Base-by-base conservation (phyloP, 2,797 vertebrate species). In the Danio kyathit region DNA sequence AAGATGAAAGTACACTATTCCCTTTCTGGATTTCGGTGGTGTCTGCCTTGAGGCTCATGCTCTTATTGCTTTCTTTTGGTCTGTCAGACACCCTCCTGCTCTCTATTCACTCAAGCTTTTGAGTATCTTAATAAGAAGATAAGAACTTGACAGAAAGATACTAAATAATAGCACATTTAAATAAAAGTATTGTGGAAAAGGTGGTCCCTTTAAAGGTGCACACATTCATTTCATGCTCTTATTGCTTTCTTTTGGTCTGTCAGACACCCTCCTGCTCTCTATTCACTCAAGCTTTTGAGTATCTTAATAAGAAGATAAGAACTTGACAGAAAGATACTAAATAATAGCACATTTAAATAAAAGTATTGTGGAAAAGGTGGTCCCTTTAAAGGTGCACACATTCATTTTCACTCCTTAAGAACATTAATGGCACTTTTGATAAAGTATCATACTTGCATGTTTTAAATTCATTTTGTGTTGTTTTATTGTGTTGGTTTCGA, bases 251-350 rank as follows among this genome's bases (percentile, higher is more conserved):
- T 82, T 88, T 84, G 76, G 77, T 75, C 78, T 16, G 16, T 19
- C 44, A 29, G 73, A 21, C 16, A 60, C 17, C 52, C 64, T 76
- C 14, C 11, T 77, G 57, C 43, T 44, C 46, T 7, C 9, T 57
- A 0, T 38, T 80, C 74, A 84, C 61, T 80, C 86, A 71, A 86
- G 82, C 85, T 71, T 76, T 88, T 88, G 79, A 89, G 89, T 84
- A 87, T 71, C 69, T 63, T 88, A 88, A 87, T 89, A 88, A 90
- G 83, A 83, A 79, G 76, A 89, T 85, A 89, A 88, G 84, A 87
- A 85, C 75, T 84, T 40, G 17, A 84, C 86, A 82, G 87, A 88
- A 86, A 65, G 65, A 77, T 43, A 80, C 49, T 49, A 48, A 83
- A 72, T 82, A 79, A 88, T 80, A 78, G 83, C 79, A 75, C 73